A percentile compares a stretch with the other conserved stretches of the same genome.
Conservation (phyloP, 2,888 invertebrate species). For the Erebia aethiops region DNA sequence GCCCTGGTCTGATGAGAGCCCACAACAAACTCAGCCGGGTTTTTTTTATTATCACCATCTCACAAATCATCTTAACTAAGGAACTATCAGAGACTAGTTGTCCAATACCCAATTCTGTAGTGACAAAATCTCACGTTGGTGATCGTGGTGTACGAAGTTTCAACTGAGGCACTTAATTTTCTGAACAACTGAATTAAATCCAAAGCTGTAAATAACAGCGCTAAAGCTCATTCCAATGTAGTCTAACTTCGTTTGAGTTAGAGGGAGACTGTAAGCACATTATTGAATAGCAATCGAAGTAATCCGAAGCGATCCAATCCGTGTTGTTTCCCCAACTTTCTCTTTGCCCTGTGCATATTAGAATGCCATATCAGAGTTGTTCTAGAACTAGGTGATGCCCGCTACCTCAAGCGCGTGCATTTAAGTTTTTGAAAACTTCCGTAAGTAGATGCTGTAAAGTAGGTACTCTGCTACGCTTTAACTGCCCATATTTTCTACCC, state of each 20-base stretch:
- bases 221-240: neutral
- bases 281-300: conserved; percentile 24
- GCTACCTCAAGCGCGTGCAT: too few species aligned
- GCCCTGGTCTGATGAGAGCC: too few species aligned
- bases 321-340: conserved; percentile 13
- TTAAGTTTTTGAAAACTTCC: neutral
- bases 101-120: too few species aligned
- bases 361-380: neutral
- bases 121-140: too few species aligned
- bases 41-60: too few species aligned
- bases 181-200: neutral
- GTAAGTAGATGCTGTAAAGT: neutral
- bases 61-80: too few species aligned
- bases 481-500: too few species aligned
- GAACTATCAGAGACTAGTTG: too few species aligned
- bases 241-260: conserved; percentile 8
- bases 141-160: neutral
- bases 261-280: conserved; percentile 20
- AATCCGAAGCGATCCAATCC: conserved; percentile 22
- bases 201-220: conserved; percentile 3
- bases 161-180: neutral
- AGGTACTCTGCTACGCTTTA: too few species aligned
- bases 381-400: neutral
- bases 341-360: conserved; percentile 4
- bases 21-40: too few species aligned